Evolutionary conservation across 2,888 invertebrate genomes (phyloP).

Genomic region (Carabus problematicus): DNA sequence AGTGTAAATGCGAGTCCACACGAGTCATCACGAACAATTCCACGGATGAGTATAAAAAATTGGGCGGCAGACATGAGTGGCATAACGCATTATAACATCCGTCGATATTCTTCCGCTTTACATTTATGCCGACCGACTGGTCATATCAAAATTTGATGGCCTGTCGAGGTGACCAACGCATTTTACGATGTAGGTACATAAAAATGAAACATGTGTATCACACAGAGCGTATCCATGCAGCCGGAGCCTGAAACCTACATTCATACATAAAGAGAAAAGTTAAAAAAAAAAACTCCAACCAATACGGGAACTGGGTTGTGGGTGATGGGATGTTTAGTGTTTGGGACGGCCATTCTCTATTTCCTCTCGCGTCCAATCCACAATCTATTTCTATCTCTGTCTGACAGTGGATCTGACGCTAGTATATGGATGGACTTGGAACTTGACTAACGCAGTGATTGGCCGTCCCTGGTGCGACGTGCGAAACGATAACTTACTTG

Average conservation of each 20-base stretch:
- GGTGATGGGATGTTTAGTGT: no score
- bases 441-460: slow-evolving; percentile 7
- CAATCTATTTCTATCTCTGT: no score
- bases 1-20: no score
- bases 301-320: no score
- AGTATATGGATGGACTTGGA: slow-evolving; percentile 18
- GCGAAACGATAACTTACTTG: slow-evolving; percentile 34
- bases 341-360: no score
- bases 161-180: slow-evolving; percentile 23
- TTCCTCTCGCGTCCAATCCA: no score
- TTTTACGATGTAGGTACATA: slow-evolving; percentile 23
- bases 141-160: slow-evolving; percentile 29
- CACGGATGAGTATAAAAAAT: slow-evolving; percentile 11
- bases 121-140: slow-evolving; percentile 22
- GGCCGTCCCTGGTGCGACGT: slow-evolving; percentile 15
- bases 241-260: no score
- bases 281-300: no score
- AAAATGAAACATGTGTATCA: slow-evolving; percentile 23
- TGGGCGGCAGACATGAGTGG: slow-evolving; percentile 12
- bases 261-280: no score
- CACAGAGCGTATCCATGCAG: neutral
- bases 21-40: neutral
- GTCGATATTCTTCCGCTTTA: neutral
- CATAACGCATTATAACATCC: slow-evolving; percentile 22
- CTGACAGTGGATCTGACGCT: slow-evolving; percentile 7